Conservation (phyloP, 2,888 invertebrate genomes). For the Eurytoma californica region DNA sequence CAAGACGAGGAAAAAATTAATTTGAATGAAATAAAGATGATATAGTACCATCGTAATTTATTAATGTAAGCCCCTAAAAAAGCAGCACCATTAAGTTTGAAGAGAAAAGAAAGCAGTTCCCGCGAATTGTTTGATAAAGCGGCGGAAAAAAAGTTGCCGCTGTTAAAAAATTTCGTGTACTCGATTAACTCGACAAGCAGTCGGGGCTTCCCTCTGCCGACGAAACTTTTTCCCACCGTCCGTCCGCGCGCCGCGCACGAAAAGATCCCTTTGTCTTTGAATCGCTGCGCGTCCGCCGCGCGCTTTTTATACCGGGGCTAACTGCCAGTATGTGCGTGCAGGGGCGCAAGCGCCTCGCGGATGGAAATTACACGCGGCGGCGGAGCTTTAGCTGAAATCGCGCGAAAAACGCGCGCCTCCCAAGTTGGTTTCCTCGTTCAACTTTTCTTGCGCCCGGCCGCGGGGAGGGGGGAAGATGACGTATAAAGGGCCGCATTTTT, state of each 20-base stretch:
- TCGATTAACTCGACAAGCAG: no score
- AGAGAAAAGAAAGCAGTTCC: no score
- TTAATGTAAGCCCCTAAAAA: no score
- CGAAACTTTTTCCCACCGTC: constrained; percentile 5
- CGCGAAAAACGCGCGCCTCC: constrained; percentile 23
- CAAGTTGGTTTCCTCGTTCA: constrained; percentile 42
- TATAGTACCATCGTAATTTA: no score
- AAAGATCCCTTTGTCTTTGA: constrained; percentile 35
- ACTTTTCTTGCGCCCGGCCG: constrained; percentile 16
- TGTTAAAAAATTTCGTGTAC: no score
- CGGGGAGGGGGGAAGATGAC: not conserved
- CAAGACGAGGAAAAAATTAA: no score
- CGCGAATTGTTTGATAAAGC: no score
- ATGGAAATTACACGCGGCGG: constrained; percentile 50
- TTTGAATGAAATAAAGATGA: no score
- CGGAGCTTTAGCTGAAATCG: constrained; percentile 39
- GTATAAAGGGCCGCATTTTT: constrained; percentile 1
- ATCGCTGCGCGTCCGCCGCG: not conserved
- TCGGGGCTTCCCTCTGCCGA: not conserved
- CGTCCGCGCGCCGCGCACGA: not conserved
- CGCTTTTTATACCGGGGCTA: not conserved
- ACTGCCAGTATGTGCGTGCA: not conserved
- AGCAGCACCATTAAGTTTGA: no score
- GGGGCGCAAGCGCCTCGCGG: not conserved
- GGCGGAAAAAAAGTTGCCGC: no score